These are phyloP conservation scores for Heteromyza rotundicornis DNA, from an alignment of 2,888 invertebrate genomes.

Conservation along the genomic window DNA sequence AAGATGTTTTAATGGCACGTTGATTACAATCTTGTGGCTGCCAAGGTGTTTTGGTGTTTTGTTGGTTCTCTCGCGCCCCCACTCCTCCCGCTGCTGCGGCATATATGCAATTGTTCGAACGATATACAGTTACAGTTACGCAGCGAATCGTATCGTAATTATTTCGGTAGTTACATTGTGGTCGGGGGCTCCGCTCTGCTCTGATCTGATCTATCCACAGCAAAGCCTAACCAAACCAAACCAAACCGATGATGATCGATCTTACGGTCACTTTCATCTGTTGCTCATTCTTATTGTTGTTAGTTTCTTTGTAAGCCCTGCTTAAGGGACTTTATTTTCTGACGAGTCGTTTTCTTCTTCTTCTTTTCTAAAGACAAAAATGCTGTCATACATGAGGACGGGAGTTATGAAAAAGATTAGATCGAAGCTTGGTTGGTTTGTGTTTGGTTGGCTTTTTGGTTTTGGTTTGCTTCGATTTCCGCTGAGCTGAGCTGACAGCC, in stretches of 20 bases:
- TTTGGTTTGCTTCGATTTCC: not conserved
- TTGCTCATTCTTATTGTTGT: conserved; percentile 26
- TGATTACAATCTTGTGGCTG: conserved; percentile 53
- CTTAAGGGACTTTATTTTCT: no score
- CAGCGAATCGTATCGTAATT: conserved; percentile 25
- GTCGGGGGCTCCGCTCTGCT: no score
- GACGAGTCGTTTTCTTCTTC: no score
- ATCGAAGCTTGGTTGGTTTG: no score
- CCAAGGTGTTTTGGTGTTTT: conserved; percentile 15
- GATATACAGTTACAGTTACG: conserved; percentile 24
- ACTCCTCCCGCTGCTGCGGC: not conserved
- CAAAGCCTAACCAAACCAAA: not conserved
- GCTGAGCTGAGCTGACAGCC: conserved; percentile 32
- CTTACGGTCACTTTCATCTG: conserved; percentile 33
- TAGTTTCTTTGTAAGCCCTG: conserved; percentile 41
- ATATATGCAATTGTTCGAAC: conserved; percentile 1
- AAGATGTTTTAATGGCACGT: conserved; percentile 55
- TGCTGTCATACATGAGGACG: conserved; percentile 13
- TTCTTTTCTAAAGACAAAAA: conserved; percentile 7
- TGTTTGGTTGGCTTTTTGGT: no score
- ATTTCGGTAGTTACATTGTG: conserved; percentile 23
- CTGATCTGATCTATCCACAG: no score
- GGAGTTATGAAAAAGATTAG: not conserved
- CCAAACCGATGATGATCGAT: conserved; percentile 56
- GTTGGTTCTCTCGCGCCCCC: not conserved